Evolutionary conservation across 2,888 invertebrate genomes (phyloP).

Genomic region (Melanostoma scalare): DNA sequence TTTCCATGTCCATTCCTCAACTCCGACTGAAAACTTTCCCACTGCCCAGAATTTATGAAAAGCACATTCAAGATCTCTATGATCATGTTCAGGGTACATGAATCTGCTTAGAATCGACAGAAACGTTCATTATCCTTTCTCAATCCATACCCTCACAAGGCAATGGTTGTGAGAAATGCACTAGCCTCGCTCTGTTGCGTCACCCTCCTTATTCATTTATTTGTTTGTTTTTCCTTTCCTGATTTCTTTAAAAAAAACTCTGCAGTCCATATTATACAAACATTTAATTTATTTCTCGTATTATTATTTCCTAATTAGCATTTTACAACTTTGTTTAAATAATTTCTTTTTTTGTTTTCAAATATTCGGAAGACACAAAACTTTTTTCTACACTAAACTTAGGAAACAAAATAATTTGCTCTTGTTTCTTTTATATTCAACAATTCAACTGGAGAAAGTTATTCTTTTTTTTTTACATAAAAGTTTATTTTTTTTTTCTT

Average conservation of each 20-base stretch:
- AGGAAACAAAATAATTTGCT: conserved; percentile 49
- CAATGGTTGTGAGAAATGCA: too few relatives aligned
- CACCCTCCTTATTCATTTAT: too few relatives aligned
- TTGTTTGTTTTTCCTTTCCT: too few relatives aligned
- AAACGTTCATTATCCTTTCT: too few relatives aligned
- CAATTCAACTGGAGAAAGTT: background rate
- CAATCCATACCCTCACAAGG: too few relatives aligned
- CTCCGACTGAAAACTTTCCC: too few relatives aligned
- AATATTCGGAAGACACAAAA: conserved; percentile 72
- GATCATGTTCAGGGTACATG: too few relatives aligned
- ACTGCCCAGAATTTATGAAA: too few relatives aligned
- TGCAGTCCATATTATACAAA: conserved; percentile 57
- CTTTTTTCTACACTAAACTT: conserved; percentile 39
- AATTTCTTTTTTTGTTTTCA: conserved; percentile 34
- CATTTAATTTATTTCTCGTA: conserved; percentile 66
- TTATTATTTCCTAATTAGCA: conserved; percentile 38
- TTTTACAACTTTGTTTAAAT: background rate
- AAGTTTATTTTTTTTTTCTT: background rate
- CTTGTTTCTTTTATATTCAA: background rate
- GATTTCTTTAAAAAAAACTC: background rate
- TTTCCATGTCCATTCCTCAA: too few relatives aligned
- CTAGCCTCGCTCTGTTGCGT: too few relatives aligned
- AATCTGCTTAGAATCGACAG: too few relatives aligned
- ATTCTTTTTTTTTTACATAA: background rate
- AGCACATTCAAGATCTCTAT: too few relatives aligned